These are phyloP conservation scores for Drosophila infuscata DNA, from an alignment of 2,888 invertebrate species.

Conservation along the genomic window DNA sequence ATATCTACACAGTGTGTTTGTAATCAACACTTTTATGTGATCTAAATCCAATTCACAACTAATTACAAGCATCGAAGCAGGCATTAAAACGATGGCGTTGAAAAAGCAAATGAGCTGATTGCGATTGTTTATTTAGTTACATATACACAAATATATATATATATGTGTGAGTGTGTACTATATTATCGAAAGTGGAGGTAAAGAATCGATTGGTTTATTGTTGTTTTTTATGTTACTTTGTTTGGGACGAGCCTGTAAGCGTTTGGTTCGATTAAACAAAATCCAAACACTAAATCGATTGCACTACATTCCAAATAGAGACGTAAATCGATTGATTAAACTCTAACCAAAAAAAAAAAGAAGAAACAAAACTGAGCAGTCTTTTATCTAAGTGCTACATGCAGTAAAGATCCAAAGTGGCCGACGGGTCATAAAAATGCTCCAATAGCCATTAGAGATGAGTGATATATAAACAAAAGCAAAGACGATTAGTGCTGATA, in stretches of 20 bases:
- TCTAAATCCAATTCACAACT: constrained; percentile 77
- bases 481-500: background rate
- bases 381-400: constrained; percentile 12
- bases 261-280: constrained; percentile 43
- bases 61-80: constrained; percentile 65
- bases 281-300: constrained; percentile 58
- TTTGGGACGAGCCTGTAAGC: constrained; percentile 10
- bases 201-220: constrained; percentile 40
- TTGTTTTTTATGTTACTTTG: constrained; percentile 12
- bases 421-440: constrained; percentile 39
- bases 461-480: background rate
- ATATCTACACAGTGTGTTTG: constrained; percentile 31
- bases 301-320: constrained; percentile 61
- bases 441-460: constrained; percentile 24
- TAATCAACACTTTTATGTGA: constrained; percentile 79
- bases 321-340: constrained; percentile 58
- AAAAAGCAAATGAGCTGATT: constrained; percentile 58
- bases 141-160: background rate
- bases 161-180: background rate
- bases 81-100: constrained; percentile 58
- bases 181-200: background rate
- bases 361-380: constrained; percentile 8
- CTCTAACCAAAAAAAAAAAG: constrained; percentile 17
- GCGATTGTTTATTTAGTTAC: constrained; percentile 59
- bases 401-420: constrained; percentile 44